phyloP scores from a whole-genome alignment of 2,888 invertebrate species.

The Amphipoea oculea region DNA sequence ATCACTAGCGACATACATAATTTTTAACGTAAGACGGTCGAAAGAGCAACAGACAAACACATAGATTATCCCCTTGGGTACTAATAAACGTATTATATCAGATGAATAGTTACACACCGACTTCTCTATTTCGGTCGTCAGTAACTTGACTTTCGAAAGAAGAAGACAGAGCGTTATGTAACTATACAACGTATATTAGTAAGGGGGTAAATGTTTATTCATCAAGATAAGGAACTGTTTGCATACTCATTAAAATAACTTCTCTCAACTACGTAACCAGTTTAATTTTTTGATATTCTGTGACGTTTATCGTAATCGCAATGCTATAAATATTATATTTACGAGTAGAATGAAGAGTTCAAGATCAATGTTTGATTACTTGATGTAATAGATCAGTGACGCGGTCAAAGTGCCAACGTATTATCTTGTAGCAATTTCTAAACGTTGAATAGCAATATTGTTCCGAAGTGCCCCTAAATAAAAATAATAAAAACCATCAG shows the following conservation, averaged over 20 bases:
- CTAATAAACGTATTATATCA: too few relatives aligned
- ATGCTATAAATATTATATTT: constrained; percentile 7
- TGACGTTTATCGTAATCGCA: constrained; percentile 13
- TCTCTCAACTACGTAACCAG: background rate
- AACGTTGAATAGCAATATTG: too few relatives aligned
- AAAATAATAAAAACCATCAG: background rate
- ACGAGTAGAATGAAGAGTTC: constrained; percentile 24
- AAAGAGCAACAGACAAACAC: background rate
- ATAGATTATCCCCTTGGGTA: background rate
- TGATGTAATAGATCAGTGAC: constrained; percentile 7
- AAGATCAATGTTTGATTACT: constrained; percentile 39
- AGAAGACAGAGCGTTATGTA: too few relatives aligned
- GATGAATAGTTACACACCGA: too few relatives aligned
- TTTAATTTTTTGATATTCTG: background rate
- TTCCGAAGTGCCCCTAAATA: background rate
- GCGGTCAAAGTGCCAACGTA: background rate
- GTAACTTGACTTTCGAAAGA: too few relatives aligned
- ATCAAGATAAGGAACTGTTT: constrained; percentile 44
- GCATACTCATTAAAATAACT: background rate
- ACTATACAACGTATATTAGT: too few relatives aligned
- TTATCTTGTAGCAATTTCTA: background rate
- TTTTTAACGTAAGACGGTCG: background rate
- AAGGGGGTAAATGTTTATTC: background rate
- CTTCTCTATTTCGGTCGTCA: too few relatives aligned
- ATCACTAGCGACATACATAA: background rate